Evolutionary conservation across 2,797 vertebrate species (phyloP).

Genomic region (Sorex maritimensis): DNA sequence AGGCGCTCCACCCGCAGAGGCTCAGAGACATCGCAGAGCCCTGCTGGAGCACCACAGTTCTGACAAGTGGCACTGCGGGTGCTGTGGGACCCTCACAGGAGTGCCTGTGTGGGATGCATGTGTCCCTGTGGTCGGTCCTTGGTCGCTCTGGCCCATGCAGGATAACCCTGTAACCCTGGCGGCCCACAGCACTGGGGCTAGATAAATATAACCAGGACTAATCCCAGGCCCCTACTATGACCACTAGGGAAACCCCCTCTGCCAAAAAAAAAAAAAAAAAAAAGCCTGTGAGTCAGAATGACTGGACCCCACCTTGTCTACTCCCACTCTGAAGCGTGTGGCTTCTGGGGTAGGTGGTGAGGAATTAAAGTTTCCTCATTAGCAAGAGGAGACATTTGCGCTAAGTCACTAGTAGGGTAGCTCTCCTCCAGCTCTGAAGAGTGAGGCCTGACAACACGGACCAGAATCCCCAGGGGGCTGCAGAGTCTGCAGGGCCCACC

Average conservation of each 20-base stretch:
- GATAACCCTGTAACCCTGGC: too few species aligned
- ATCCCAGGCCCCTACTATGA: too few species aligned
- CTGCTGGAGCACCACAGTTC: neutral
- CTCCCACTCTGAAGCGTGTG: neutral
- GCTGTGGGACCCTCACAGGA: too few species aligned
- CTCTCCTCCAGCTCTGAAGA: neutral
- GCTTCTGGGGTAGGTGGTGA: neutral
- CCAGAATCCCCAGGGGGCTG: neutral
- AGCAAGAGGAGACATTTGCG: neutral
- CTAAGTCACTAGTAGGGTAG: neutral
- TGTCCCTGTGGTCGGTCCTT: too few species aligned
- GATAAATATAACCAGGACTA: too few species aligned
- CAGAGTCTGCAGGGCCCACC: too few species aligned
- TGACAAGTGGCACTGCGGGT: neutral
- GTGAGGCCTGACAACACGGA: neutral
- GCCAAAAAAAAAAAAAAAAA: too few species aligned
- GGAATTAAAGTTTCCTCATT: neutral
- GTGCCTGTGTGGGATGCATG: too few species aligned
- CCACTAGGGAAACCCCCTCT: too few species aligned
- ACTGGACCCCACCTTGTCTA: neutral
- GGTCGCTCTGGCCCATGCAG: too few species aligned
- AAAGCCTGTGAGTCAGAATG: too few species aligned
- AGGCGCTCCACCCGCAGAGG: neutral
- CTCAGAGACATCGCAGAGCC: neutral
- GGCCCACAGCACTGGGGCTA: too few species aligned